Percentiles rank a stretch among this genome's conserved stretches.
phyloP scores from a whole-genome alignment of 2,797 vertebrate genomes.

The Melanotaenia boesemani region DNA sequence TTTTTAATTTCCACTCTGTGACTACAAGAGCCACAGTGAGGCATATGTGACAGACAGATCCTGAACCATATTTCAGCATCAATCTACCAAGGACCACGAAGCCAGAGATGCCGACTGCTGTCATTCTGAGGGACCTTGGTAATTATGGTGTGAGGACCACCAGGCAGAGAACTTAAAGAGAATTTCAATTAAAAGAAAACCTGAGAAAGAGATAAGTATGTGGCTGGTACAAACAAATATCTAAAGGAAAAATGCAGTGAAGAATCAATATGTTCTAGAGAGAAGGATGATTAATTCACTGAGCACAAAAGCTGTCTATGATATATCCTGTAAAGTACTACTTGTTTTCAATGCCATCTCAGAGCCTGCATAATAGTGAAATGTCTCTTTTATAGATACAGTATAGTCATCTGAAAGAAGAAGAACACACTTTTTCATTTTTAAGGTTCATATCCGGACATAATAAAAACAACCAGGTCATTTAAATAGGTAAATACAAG shows the following conservation, averaged over 20 bases:
- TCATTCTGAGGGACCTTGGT: conserved; percentile 50
- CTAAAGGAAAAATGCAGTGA: conserved; percentile 11
- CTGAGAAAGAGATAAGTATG: conserved; percentile 21
- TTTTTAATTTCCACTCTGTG: conserved; percentile 31
- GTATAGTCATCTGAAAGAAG: neutral
- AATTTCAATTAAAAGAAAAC: conserved; percentile 56
- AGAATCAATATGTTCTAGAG: conserved; percentile 36
- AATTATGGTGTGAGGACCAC: conserved; percentile 56
- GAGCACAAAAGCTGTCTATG: conserved; percentile 21
- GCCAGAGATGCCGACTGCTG: conserved; percentile 26
- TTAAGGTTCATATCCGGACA: neutral
- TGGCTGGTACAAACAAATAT: conserved; percentile 20
- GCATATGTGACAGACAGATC: conserved; percentile 14
- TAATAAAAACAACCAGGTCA: neutral
- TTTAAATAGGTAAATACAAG: neutral
- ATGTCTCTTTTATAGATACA: conserved; percentile 6
- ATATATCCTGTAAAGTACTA: conserved; percentile 17
- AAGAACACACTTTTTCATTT: neutral
- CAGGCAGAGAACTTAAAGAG: conserved; percentile 28
- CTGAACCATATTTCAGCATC: conserved; percentile 52
- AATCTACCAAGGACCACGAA: conserved; percentile 47
- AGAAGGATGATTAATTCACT: conserved; percentile 26
- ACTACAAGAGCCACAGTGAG: conserved; percentile 6
- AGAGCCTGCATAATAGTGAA: neutral
- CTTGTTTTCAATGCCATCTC: conserved; percentile 22